Percentiles rank a stretch among this genome's conserved stretches.
Evolutionary conservation across 2,888 invertebrate genomes (phyloP).

Genomic region (Lasioglossum calceatum): DNA sequence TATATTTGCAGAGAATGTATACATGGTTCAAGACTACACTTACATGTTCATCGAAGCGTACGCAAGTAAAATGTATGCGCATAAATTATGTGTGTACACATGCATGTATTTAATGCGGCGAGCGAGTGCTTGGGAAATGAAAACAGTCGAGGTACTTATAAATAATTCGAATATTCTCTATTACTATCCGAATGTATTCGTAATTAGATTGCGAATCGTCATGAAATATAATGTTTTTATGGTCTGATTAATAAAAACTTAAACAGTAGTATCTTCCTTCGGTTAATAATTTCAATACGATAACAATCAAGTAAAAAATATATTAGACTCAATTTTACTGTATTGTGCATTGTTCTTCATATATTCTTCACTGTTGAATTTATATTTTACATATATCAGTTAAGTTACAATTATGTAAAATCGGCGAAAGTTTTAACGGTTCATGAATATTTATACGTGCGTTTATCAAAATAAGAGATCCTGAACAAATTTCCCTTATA

Average conservation of each 20-base stretch:
- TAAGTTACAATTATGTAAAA: constrained; percentile 1
- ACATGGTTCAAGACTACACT: constrained; percentile 2
- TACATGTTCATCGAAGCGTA: neutral
- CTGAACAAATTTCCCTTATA: neutral
- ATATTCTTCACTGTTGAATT: neutral
- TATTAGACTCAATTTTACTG: neutral
- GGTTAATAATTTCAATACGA: neutral
- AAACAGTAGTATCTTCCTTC: neutral
- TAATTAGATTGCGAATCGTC: neutral
- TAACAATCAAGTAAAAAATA: neutral
- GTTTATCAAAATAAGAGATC: neutral
- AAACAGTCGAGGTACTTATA: neutral
- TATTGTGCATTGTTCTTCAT: neutral
- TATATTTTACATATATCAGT: neutral
- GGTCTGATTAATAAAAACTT: neutral
- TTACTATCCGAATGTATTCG: neutral
- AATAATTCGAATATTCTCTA: neutral
- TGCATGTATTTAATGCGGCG: neutral
- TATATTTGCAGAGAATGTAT: neutral
- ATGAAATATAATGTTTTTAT: neutral
- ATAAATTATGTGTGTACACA: neutral
- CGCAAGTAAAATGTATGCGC: constrained; percentile 11
- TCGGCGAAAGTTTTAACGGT: neutral
- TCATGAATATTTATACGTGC: neutral
- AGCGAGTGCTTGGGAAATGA: neutral